Evolutionary conservation across 23 tunicate genomes (phyloP).

Genomic region (Ascidia mentula): DNA sequence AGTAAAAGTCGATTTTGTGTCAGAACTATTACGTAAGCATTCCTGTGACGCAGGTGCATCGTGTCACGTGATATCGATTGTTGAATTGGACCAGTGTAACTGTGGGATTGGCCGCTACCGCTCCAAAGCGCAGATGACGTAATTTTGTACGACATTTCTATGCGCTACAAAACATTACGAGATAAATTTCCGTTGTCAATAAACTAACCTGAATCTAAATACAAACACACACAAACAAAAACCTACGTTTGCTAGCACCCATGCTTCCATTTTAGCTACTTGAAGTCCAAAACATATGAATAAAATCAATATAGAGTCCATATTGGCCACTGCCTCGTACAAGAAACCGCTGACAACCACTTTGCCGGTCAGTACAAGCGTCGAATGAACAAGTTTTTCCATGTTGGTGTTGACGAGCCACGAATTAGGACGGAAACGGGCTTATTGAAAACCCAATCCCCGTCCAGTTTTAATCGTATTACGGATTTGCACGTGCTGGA

Average conservation of each 20-base stretch:
- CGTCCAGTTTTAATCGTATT: not conserved
- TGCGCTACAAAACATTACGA: too few species aligned
- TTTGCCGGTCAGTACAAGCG: not conserved
- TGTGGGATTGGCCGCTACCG: too few species aligned
- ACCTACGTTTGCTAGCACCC: not conserved
- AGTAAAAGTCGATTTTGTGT: not conserved
- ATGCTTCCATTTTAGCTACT: not conserved
- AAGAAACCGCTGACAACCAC: not conserved
- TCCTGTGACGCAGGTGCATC: too few species aligned
- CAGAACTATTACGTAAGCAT: too few species aligned
- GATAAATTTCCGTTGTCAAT: too few species aligned
- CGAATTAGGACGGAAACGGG: not conserved
- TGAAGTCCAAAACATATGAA: not conserved
- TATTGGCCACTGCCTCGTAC: not conserved
- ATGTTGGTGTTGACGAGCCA: not conserved
- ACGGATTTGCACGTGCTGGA: too few species aligned
- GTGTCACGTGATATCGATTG: too few species aligned
- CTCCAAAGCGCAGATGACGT: too few species aligned
- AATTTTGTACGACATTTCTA: too few species aligned
- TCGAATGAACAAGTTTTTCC: not conserved
- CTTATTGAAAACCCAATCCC: constrained; percentile 1
- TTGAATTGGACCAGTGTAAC: too few species aligned
- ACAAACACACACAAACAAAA: too few species aligned
- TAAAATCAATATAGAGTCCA: not conserved
- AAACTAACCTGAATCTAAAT: too few species aligned